Evolutionary conservation across 2,888 invertebrate species (phyloP), one percentile per base, ranked within the genome.

Genomic region (Xanthia togata): DNA sequence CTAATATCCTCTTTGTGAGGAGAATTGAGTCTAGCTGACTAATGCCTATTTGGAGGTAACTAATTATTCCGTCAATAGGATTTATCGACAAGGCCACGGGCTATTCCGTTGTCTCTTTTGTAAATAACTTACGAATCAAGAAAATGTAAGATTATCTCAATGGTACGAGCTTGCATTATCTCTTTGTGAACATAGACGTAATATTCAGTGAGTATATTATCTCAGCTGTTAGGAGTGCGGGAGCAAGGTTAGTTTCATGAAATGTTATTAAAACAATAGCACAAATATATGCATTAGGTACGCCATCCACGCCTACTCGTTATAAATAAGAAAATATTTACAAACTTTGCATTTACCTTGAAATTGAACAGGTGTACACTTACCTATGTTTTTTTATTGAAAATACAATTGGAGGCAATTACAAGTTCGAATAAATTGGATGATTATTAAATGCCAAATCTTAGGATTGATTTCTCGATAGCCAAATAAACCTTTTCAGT

Each of bases 311-410:
- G 72, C 69, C 75, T 65, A 79, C 79, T 53, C 55, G 35, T 73
- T 79, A 75, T 83, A 86, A 86, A 86, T 84, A 83, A 83, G 73
- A 76, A 69, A 71, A 79, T 84, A 86, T 86, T 86, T 84, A 84
- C 83, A 79, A 86, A 79, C 72, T 78, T 78, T 60, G 47, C 73
- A 35, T 50, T 83, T 60, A 73, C 71, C 79, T 83, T 73, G 70
- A 83, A 86, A 73, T 59, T 59, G 67, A 83, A 75, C 72, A 71
- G 71, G 47, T 75, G 72, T 67, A 57, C 31, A n/a, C 44, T 59
- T 41, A 70, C 73, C 81, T 71, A n/a, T 68, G 55, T 64, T 77
- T 77, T n/a, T 71, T 41, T 73, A 68, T 76, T 59, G n/a, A 68
- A 83, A 82, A 76, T 70, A 83, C 63, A 77, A 76, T 59, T 74